These are phyloP conservation scores for Hymenochirus boettgeri DNA, from an alignment of 2,113 vertebrate genomes.

Conservation along the genomic window DNA sequence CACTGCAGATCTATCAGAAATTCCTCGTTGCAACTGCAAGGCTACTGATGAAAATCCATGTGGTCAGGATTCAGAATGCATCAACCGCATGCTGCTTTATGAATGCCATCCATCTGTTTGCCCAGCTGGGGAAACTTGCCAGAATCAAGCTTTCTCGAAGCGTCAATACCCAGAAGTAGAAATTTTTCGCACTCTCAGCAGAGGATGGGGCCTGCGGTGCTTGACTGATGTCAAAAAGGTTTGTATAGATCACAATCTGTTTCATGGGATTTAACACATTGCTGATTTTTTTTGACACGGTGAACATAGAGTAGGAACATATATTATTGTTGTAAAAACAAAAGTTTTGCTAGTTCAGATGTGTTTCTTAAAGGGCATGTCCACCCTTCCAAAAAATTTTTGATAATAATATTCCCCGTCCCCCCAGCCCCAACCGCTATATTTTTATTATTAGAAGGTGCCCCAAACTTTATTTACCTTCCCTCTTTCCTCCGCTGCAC, in stretches of 20 bases:
- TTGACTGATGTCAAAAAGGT: conserved; percentile 95
- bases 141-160: conserved; percentile 93
- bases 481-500: no score
- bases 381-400: no score
- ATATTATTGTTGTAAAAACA: no score
- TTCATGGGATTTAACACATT: no score
- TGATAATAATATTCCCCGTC: no score
- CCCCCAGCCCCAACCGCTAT: no score
- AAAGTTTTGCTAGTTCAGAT: no score
- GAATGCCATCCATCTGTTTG: conserved; percentile 94
- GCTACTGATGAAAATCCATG: conserved; percentile 88
- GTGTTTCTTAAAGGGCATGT: no score
- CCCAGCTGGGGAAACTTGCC: conserved; percentile 81
- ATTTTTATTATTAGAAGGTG: no score
- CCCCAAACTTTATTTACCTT: no score
- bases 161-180: conserved; percentile 93
- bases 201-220: conserved; percentile 93
- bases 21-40: conserved; percentile 95
- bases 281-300: no score
- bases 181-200: conserved; percentile 86
- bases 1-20: conserved; percentile 89
- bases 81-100: conserved; percentile 96
- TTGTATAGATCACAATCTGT: not conserved
- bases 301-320: no score
- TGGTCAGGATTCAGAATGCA: conserved; percentile 91